Percentiles rank a stretch among this genome's conserved stretches.
These are phyloP conservation scores for Rhyacophila brunnea DNA, from an alignment of 1,140 invertebrate species.

Conservation along the genomic window DNA sequence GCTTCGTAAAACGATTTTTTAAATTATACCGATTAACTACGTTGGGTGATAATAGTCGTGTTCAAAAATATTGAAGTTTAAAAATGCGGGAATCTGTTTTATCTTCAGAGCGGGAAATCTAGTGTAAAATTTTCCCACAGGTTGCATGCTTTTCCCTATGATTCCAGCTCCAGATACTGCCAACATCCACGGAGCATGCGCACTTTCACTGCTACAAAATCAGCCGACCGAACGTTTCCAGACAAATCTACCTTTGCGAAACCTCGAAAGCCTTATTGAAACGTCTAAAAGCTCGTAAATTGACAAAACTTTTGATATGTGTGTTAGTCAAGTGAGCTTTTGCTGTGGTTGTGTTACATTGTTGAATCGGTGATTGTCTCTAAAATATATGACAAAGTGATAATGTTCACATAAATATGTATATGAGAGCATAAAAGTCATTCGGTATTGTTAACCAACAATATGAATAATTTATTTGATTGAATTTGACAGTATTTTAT, in stretches of 20 bases:
- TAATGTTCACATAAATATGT: background rate
- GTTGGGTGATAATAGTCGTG: too few relatives aligned
- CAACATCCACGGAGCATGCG: slow-evolving; percentile 31
- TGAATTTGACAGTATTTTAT: too few relatives aligned
- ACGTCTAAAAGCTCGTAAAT: background rate
- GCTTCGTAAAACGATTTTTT: too few relatives aligned
- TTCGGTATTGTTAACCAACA: too few relatives aligned
- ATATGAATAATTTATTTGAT: too few relatives aligned
- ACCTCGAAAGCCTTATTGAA: slow-evolving; percentile 10
- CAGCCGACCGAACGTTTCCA: slow-evolving; percentile 21
- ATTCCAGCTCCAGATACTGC: background rate
- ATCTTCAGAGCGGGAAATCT: background rate
- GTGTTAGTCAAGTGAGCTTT: too few relatives aligned
- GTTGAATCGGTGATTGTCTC: too few relatives aligned
- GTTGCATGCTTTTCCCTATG: too few relatives aligned
- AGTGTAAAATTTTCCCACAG: slow-evolving; percentile 16
- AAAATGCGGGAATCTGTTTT: slow-evolving; percentile 9
- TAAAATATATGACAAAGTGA: background rate
- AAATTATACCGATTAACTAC: too few relatives aligned
- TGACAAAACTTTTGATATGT: too few relatives aligned
- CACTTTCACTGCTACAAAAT: slow-evolving; percentile 17
- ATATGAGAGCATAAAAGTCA: background rate
- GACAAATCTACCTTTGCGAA: slow-evolving; percentile 7
- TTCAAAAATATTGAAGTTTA: too few relatives aligned
- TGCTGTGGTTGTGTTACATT: slow-evolving; percentile 5